phyloP scores from a whole-genome alignment of 2,113 vertebrate species.

The Rhabdornis inornatus region DNA sequence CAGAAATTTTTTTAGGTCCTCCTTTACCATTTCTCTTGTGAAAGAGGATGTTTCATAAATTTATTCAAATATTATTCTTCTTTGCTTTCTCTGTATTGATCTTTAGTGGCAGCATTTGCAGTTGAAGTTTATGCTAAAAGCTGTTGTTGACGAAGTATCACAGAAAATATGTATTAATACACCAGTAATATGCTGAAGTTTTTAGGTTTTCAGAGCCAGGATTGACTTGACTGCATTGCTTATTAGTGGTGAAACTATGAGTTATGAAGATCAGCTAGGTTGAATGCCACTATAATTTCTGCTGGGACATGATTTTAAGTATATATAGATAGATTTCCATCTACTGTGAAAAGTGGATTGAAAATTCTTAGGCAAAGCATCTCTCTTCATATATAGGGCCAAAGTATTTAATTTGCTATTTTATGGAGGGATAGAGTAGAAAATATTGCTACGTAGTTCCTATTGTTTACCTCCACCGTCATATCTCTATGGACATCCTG shows the following conservation, averaged over 20 bases:
- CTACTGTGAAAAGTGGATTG: background rate
- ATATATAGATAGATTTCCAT: background rate
- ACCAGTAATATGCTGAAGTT: background rate
- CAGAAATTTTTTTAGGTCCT: background rate
- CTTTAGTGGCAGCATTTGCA: background rate
- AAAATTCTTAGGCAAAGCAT: background rate
- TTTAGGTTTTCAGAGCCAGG: background rate
- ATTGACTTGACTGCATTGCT: background rate
- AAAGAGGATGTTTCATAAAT: background rate
- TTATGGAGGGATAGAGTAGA: background rate
- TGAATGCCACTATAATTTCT: background rate
- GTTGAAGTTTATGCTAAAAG: background rate
- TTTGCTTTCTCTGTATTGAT: background rate
- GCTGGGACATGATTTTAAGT: background rate
- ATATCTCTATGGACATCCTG: background rate
- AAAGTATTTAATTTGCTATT: background rate
- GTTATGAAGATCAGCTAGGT: background rate
- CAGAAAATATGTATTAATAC: background rate
- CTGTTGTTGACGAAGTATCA: background rate
- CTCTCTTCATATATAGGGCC: background rate
- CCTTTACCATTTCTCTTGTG: background rate
- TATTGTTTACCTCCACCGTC: background rate
- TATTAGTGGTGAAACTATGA: background rate
- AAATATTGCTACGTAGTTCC: background rate
- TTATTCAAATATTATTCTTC: background rate